Conservation (phyloP, 2,797 vertebrate species). For the Acestrorhynchus altus region DNA sequence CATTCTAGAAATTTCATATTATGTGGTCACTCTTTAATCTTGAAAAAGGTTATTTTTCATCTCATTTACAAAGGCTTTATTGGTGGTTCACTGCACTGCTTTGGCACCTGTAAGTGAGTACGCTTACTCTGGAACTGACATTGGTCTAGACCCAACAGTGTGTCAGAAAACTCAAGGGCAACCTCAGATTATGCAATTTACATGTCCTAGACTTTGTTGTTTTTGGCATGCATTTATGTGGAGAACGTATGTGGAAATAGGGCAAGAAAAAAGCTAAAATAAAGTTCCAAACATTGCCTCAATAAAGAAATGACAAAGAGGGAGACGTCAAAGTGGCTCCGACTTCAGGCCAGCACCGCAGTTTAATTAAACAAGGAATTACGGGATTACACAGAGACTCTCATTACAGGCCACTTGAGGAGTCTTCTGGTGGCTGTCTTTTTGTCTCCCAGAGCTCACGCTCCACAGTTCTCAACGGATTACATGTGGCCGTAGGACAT, state of each 20-base stretch:
- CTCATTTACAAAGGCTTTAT: background rate
- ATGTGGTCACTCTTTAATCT: too few species aligned
- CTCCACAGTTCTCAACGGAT: conserved; percentile 77
- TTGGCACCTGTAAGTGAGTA: background rate
- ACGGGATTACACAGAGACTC: conserved; percentile 82
- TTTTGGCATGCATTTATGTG: conserved; percentile 35
- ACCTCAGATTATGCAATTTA: conserved; percentile 24
- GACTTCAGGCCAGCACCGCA: conserved; percentile 72
- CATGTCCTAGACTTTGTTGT: conserved; percentile 30
- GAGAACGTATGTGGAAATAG: conserved; percentile 27
- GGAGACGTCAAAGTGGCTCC: conserved; percentile 68
- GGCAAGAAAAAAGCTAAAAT: conserved; percentile 35
- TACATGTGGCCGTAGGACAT: conserved; percentile 80
- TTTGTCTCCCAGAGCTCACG: conserved; percentile 73
- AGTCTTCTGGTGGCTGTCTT: conserved; percentile 75
- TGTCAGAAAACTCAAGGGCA: conserved; percentile 17
- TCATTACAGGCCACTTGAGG: conserved; percentile 79
- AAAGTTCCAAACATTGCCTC: conserved; percentile 37
- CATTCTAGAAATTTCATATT: too few species aligned
- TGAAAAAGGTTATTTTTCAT: background rate
- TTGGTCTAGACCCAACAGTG: background rate
- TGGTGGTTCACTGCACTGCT: background rate
- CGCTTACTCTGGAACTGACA: conserved; percentile 3
- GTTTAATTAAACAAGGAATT: conserved; percentile 89
- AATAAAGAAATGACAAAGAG: conserved; percentile 60